Percentiles rank a stretch among this genome's conserved stretches.
These are phyloP conservation scores for Acridotheres tristis DNA, from an alignment of 2,797 vertebrate species.

Conservation along the genomic window DNA sequence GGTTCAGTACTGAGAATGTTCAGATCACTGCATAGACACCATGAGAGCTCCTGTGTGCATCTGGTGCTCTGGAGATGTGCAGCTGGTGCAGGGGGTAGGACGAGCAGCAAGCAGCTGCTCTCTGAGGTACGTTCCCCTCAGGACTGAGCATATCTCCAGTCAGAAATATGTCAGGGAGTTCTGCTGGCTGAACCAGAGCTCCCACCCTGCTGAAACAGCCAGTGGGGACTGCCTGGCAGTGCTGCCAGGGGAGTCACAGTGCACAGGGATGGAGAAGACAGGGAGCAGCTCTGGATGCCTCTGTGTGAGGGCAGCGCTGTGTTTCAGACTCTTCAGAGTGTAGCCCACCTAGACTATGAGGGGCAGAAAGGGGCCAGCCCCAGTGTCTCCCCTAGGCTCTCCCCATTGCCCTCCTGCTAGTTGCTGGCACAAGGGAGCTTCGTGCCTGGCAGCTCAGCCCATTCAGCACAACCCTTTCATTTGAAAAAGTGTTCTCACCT, in stretches of 20 bases:
- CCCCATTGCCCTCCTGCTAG: neutral
- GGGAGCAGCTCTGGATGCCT: neutral
- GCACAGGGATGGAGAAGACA: neutral
- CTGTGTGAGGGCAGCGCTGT: neutral
- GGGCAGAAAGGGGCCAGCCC: too few species aligned
- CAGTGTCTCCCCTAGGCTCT: fast-evolving
- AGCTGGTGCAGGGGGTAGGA: constrained; percentile 46
- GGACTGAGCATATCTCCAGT: constrained; percentile 11
- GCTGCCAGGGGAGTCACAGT: neutral
- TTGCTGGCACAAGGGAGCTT: neutral
- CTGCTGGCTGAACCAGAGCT: constrained; percentile 29
- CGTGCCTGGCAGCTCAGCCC: fast-evolving
- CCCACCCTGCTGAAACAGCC: constrained; percentile 23
- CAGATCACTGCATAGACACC: neutral
- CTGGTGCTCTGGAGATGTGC: constrained; percentile 49
- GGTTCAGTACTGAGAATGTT: neutral
- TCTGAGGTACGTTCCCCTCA: constrained; percentile 6
- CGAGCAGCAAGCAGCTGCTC: constrained; percentile 48
- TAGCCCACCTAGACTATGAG: fast-evolving
- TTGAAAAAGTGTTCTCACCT: neutral
- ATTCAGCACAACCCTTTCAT: neutral
- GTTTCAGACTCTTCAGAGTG: neutral
- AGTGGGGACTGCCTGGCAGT: neutral
- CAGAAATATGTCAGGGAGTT: constrained; percentile 56
- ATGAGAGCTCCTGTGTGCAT: neutral